Evolutionary conservation across 1,140 invertebrate genomes (phyloP).

Genomic region (Lerema accius): DNA sequence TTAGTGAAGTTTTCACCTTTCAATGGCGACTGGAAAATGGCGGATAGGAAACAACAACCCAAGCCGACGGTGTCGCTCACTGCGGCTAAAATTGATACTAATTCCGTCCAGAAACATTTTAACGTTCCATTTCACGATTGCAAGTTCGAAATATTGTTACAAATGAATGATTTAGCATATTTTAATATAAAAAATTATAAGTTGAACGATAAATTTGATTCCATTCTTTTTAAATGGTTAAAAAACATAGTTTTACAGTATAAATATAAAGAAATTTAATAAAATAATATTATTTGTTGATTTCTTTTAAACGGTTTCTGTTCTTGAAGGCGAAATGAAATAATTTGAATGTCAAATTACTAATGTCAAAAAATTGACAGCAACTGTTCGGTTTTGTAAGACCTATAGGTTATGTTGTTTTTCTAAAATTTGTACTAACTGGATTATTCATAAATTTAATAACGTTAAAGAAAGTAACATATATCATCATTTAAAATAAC

Average conservation of each 20-base stretch:
- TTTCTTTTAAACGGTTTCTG: not conserved
- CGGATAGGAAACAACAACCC: slow-evolving; percentile 93
- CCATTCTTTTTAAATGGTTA: not conserved
- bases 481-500: not conserved
- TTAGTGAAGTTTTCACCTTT: slow-evolving; percentile 92
- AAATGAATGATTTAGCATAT: not conserved
- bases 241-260: not conserved
- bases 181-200: not conserved
- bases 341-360: not conserved
- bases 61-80: slow-evolving; percentile 83
- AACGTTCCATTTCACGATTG: slow-evolving; percentile 42
- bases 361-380: slow-evolving; percentile 1
- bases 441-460: not conserved
- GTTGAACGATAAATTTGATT: not conserved
- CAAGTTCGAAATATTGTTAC: not conserved
- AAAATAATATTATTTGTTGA: not conserved
- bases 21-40: slow-evolving; percentile 97
- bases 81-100: slow-evolving; percentile 56
- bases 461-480: not conserved
- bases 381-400: not conserved
- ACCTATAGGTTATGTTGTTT: not conserved
- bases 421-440: too few species aligned
- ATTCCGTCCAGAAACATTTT: slow-evolving; percentile 53
- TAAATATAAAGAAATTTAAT: too few species aligned
- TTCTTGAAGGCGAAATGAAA: not conserved